Evolutionary conservation across 1,140 invertebrate genomes (phyloP).

Genomic region (Frieseomelitta varia): DNA sequence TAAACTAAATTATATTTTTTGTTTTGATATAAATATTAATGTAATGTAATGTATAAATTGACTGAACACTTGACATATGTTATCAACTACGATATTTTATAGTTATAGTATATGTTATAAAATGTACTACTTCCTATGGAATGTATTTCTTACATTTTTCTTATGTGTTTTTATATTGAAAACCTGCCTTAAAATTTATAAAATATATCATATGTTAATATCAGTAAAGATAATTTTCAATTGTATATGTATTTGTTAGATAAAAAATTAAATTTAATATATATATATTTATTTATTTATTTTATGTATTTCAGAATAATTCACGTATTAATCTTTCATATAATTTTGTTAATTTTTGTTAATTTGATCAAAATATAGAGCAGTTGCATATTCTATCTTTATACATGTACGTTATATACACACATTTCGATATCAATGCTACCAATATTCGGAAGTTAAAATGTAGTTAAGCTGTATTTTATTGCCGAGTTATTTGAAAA

Average conservation of each 20-base stretch:
- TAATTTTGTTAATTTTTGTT: neutral
- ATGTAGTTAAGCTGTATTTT: constrained; percentile 33
- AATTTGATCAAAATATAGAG: neutral
- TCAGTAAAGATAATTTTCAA: neutral
- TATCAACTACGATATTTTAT: constrained; percentile 19
- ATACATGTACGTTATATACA: neutral
- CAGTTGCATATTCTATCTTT: neutral
- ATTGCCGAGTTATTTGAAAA: neutral
- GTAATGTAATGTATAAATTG: constrained; percentile 28
- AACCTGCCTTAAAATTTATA: neutral
- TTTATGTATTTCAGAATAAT: neutral
- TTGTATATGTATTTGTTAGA: neutral
- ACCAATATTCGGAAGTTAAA: neutral
- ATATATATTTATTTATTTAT: neutral
- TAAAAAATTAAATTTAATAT: neutral
- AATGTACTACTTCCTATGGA: constrained; percentile 48
- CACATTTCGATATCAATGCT: neutral
- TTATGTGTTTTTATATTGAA: constrained; percentile 24
- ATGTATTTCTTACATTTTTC: constrained; percentile 6
- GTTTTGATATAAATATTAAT: neutral
- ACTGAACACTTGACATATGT: constrained; percentile 14
- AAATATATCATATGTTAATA: neutral
- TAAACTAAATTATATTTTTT: constrained; percentile 56
- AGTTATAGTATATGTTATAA: constrained; percentile 17
- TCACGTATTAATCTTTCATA: neutral